Conservation (phyloP, 2,113 vertebrate genomes). For the Cololabis saira region DNA sequence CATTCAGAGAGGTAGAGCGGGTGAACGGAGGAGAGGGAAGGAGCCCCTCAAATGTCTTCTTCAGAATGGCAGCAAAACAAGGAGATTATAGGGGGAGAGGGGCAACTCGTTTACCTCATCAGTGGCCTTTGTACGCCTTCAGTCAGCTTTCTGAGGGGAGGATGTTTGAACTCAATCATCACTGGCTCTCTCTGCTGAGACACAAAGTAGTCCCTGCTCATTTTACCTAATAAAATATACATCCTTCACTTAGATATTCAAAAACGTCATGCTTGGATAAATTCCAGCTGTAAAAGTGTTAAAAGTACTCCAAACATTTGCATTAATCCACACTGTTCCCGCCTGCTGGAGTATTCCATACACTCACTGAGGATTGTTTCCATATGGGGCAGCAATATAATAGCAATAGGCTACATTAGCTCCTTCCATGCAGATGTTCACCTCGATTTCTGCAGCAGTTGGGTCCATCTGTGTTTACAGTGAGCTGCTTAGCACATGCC, state of each 20-base stretch:
- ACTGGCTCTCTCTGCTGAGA: slow-evolving; percentile 4
- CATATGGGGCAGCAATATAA: slow-evolving; percentile 64
- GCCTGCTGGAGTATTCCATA: slow-evolving; percentile 6
- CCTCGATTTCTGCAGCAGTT: slow-evolving; percentile 60
- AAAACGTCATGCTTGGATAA: not conserved
- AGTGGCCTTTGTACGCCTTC: slow-evolving; percentile 64
- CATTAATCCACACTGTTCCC: too few species aligned
- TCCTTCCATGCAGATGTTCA: slow-evolving; percentile 72
- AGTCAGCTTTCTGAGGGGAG: slow-evolving; percentile 57
- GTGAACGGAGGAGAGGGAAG: slow-evolving; percentile 40
- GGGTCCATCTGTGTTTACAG: slow-evolving; percentile 76
- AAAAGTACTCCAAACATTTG: not conserved
- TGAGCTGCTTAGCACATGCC: slow-evolving; percentile 67
- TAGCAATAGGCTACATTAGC: slow-evolving; percentile 54
- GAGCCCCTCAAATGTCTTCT: slow-evolving; percentile 30
- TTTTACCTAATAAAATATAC: slow-evolving; percentile 8
- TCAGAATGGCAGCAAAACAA: slow-evolving; percentile 55
- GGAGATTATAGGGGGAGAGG: slow-evolving; percentile 53
- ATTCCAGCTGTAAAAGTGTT: not conserved
- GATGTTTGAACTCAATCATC: slow-evolving; percentile 54
- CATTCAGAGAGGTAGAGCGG: slow-evolving; percentile 51
- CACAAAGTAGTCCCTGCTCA: slow-evolving; percentile 15
- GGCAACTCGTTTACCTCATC: slow-evolving; percentile 58
- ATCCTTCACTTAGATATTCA: not conserved
- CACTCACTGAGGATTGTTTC: slow-evolving; percentile 49